Percentiles rank a stretch among this genome's conserved stretches.
phyloP scores from a whole-genome alignment of 2,888 invertebrate genomes.

The Neoitamus cyanurus region DNA sequence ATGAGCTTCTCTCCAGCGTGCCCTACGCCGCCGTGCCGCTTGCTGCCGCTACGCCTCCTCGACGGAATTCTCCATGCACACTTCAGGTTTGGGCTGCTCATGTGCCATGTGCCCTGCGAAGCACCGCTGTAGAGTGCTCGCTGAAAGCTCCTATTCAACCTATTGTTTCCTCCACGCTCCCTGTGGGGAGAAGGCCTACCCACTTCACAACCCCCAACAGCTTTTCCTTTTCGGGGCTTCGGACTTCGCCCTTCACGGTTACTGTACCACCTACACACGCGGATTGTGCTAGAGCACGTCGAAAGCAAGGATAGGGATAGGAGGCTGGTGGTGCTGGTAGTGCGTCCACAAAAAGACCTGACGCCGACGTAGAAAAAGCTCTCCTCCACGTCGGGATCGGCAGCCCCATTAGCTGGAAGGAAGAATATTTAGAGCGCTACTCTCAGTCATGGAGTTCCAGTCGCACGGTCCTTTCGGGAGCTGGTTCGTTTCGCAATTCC shows the following conservation, averaged over 20 bases:
- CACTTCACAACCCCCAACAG: background rate
- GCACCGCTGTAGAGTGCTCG: background rate
- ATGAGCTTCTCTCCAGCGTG: constrained; percentile 15
- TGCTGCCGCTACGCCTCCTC: background rate
- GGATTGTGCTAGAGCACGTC: background rate
- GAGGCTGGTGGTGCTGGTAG: background rate
- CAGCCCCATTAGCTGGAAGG: background rate
- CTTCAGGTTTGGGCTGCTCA: background rate
- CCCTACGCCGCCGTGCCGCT: background rate
- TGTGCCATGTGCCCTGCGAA: background rate
- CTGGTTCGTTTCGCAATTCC: constrained; percentile 42
- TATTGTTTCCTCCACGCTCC: background rate
- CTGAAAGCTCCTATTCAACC: background rate
- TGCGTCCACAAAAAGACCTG: background rate
- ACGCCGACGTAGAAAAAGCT: background rate
- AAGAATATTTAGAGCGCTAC: constrained; percentile 5
- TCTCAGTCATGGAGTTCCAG: constrained; percentile 66
- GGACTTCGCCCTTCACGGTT: background rate
- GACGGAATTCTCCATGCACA: background rate
- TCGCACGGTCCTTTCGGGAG: constrained; percentile 64
- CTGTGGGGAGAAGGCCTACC: background rate
- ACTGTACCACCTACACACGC: constrained; percentile 16
- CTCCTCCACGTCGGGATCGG: background rate
- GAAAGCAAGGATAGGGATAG: background rate
- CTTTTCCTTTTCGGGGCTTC: background rate